Evolutionary conservation across 2,888 invertebrate species (phyloP).

Genomic region (Papilio demoleus): DNA sequence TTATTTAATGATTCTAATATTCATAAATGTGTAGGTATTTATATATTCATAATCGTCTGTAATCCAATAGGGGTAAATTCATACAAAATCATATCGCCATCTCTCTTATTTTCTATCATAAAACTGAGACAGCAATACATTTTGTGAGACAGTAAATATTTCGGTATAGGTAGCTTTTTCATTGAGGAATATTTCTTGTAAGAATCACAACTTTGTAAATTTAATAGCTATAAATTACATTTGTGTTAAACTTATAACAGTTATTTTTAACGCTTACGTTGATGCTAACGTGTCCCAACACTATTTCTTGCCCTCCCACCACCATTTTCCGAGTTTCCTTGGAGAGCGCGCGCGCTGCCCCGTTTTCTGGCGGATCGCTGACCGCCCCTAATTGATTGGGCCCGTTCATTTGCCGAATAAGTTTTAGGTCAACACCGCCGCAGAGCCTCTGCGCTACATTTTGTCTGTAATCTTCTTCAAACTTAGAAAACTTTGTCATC

Average conservation of each 20-base stretch:
- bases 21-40: not conserved
- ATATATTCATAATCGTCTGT: not conserved
- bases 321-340: constrained; percentile 79
- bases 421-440: constrained; percentile 80
- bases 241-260: constrained; percentile 3
- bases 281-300: constrained; percentile 45
- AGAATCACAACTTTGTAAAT: not conserved
- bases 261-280: constrained; percentile 39
- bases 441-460: constrained; percentile 65
- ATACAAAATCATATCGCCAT: not conserved
- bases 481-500: not conserved
- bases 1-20: not conserved
- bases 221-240: not conserved
- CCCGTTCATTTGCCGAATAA: constrained; percentile 76
- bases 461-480: constrained; percentile 25
- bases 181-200: not conserved
- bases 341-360: constrained; percentile 85
- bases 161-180: not conserved
- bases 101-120: not conserved
- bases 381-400: constrained; percentile 82
- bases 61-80: not conserved
- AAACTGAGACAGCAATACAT: not conserved
- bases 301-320: constrained; percentile 62
- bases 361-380: constrained; percentile 80
- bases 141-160: not conserved